phyloP scores from a whole-genome alignment of 2,888 invertebrate species.

The Volucella zonaria region DNA sequence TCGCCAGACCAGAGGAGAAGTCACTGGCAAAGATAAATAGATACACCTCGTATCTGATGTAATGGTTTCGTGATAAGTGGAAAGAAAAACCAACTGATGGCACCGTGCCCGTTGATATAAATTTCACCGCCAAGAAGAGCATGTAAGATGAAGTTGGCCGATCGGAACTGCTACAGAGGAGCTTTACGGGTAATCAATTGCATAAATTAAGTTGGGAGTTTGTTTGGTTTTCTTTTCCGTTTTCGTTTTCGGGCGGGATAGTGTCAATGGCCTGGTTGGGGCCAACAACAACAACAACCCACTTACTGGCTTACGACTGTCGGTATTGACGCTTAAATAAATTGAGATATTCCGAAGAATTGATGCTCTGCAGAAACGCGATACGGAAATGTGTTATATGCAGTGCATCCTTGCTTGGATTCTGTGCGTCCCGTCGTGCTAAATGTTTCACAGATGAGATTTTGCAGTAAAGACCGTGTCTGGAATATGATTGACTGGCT shows the following conservation, averaged over 20 bases:
- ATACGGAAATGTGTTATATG: neutral
- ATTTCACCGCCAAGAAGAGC: conserved; percentile 41
- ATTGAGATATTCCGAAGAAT: conserved; percentile 64
- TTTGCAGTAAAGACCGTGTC: neutral
- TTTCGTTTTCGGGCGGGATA: conserved; percentile 27
- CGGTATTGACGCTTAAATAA: conserved; percentile 58
- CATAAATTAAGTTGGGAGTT: conserved; percentile 45
- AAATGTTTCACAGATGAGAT: too few relatives aligned
- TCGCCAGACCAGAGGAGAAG: conserved; percentile 22
- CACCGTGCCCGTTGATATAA: conserved; percentile 52
- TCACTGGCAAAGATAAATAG: conserved; percentile 54
- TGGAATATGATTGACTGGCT: conserved; percentile 10
- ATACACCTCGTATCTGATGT: conserved; percentile 62
- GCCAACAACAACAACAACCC: conserved; percentile 38
- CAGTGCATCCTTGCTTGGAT: too few relatives aligned
- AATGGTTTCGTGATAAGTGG: conserved; percentile 58
- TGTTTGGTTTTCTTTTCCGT: conserved; percentile 8
- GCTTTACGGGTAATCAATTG: conserved; percentile 27
- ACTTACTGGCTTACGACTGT: conserved; percentile 40
- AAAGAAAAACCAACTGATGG: conserved; percentile 40
- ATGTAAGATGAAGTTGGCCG: neutral
- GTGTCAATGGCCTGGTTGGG: conserved; percentile 58
- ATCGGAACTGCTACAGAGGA: conserved; percentile 1
- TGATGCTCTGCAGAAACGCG: conserved; percentile 39
- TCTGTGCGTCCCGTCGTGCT: too few relatives aligned